Base-by-base conservation (phyloP, 2,113 vertebrate species). In the Eptesicus fuscus region DNA sequence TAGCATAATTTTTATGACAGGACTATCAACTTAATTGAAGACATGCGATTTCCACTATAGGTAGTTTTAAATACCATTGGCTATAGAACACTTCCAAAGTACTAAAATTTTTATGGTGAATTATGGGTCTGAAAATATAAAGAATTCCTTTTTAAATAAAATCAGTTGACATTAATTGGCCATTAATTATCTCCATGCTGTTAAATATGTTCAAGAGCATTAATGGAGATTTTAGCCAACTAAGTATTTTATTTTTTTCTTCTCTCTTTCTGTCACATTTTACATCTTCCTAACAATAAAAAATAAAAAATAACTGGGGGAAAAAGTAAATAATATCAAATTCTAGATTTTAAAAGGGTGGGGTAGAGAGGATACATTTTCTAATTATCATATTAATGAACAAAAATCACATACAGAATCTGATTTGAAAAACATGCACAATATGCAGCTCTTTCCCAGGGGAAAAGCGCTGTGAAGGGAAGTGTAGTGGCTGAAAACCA, bases 71-170 rank as follows among this genome's bases (percentile, higher is more conserved):
- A 59, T 49, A 70, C 12, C 5, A 91, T 18, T 63, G 44, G 20
- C 25, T 78, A 17, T 59, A 35, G 47, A 90, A 78, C 35, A 74
- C 4, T 71, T 59, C 9, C 47, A 82, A 91, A 73, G 44, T 86
- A 40, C 20, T 74, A 51, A 35, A 90, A 61, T 1, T 86, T 89
- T 67, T 49, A 59, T 61, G 18, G 17, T 3, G 61, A 87, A 51
- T 32, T 71, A 59, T 63, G 44, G 42, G 56, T 93, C 65, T 28
- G 1, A 90, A 94, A 94, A 88, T 22, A 37, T 17, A 82, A 85
- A 93, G 13, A 93, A 70, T 42, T 92, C 12, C 5, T 90, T 69
- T 88, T 92, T 85, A 95, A 95, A 92, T 82, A 85, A 93, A 95
- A 77, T 77, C 17, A 59, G 40, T 83, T 93, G 71, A 28, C 63